These are phyloP conservation scores for Euschistus heros DNA, from an alignment of 1,140 invertebrate genomes.

Conservation along the genomic window DNA sequence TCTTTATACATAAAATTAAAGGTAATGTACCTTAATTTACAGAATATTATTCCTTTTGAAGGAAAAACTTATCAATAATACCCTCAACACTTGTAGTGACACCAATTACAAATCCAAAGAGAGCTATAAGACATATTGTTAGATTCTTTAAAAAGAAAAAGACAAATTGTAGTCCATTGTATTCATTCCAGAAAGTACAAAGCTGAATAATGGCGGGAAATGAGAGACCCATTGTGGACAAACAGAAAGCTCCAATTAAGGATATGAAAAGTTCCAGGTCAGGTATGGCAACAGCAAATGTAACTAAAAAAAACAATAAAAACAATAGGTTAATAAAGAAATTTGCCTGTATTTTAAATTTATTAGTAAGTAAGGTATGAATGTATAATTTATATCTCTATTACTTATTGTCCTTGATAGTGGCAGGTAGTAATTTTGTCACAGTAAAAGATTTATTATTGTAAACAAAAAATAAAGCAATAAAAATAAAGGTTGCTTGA, in stretches of 20 bases:
- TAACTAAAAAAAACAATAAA: constrained; percentile 45
- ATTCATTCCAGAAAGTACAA: constrained; percentile 50
- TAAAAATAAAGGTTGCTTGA: too few relatives aligned
- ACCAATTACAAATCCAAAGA: constrained; percentile 56
- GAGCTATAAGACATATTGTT: constrained; percentile 44
- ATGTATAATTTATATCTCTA: too few relatives aligned
- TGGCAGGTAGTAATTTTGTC: too few relatives aligned
- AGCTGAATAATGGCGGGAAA: constrained; percentile 74
- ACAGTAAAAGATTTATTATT: too few relatives aligned
- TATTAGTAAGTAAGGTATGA: too few relatives aligned
- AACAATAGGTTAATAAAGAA: too few relatives aligned
- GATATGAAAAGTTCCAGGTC: constrained; percentile 76
- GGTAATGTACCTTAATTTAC: too few relatives aligned
- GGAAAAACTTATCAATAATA: constrained; percentile 39
- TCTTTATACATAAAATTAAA: too few relatives aligned
- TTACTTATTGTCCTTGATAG: too few relatives aligned
- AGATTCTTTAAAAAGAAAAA: constrained; percentile 49
- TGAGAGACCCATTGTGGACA: constrained; percentile 67
- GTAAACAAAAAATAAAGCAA: too few relatives aligned
- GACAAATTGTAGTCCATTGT: constrained; percentile 34
- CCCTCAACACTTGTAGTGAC: constrained; percentile 53
- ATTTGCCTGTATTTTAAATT: too few relatives aligned
- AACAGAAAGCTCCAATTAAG: constrained; percentile 72
- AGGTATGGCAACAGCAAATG: constrained; percentile 64
- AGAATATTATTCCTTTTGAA: not conserved